phyloP scores from a whole-genome alignment of 2,888 invertebrate species.

The Mythimna pallens region DNA sequence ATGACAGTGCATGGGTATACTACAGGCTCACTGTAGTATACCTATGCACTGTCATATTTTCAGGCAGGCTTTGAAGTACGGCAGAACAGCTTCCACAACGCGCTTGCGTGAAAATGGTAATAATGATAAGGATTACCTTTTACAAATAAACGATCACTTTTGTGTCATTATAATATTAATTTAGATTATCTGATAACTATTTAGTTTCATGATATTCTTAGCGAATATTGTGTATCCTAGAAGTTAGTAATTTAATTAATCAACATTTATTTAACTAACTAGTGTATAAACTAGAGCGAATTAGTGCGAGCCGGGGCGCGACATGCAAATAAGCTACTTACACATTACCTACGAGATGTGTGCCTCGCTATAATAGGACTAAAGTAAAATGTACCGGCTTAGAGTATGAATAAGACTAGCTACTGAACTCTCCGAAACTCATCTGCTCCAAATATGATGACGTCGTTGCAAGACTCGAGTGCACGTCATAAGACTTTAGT shows the following conservation, averaged over 20 bases:
- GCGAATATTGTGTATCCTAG: not conserved
- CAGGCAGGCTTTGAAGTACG: too few species aligned
- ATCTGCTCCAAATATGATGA: not conserved
- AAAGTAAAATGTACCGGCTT: slow-evolving; percentile 60
- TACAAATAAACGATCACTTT: not conserved
- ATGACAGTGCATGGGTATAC: too few species aligned
- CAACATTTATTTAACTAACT: slow-evolving; percentile 30
- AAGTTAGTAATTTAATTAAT: slow-evolving; percentile 4
- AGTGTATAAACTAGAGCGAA: slow-evolving; percentile 39
- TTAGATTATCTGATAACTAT: not conserved
- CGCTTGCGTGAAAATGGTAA: too few species aligned
- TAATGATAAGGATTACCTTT: not conserved
- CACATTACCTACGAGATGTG: slow-evolving; percentile 48
- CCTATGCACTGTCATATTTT: not conserved
- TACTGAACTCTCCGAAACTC: not conserved
- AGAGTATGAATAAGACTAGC: slow-evolving; percentile 35
- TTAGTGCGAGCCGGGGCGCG: slow-evolving; percentile 32
- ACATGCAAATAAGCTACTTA: slow-evolving; percentile 54
- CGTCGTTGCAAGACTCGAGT: not conserved
- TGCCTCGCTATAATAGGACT: slow-evolving; percentile 48
- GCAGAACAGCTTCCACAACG: too few species aligned
- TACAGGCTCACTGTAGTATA: not conserved
- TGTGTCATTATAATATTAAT: not conserved
- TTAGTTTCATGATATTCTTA: not conserved
- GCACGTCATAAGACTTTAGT: not conserved